Base-by-base conservation (phyloP, 2,888 invertebrate genomes). In the Drosophila neoperkinsi region DNA sequence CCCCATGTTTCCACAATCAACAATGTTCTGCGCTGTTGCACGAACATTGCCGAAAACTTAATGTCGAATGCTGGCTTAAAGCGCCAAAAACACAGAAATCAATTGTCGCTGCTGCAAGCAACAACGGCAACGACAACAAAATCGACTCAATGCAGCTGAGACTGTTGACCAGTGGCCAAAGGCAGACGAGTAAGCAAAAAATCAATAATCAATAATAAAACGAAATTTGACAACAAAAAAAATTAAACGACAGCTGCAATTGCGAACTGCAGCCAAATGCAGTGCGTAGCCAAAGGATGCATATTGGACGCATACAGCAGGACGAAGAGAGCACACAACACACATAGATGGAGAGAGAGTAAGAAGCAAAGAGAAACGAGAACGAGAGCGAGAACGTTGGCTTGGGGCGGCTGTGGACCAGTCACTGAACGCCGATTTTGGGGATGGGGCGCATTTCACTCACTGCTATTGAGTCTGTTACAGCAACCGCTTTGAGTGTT, bases 201-300 rank as follows among this genome's bases (percentile, higher is more conserved):
- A 88, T 88, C 87, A 90, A 88, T 88, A 88, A 90, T 88, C 90
- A 68, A 87, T 87, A 90, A 57, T 71, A 61, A 75, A 74, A 67
- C 66, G 49, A 80, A 77, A 67, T 78, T 71, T 70, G 80, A 64
- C 71, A 73, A 84, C n/a, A 77, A 86, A 76, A 36, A 49, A 51
- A 43, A 50, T 13, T 50, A 51, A 66, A 69, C 65, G 77, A 55
- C 76, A 83, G 77, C 77, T 82, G 86, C 82, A 71, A 68, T 64
- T 76, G 67, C 70, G 56, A 84, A 75, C 68, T 80, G 84, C 82
- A 87, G 55, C 80, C 80, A 81, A 77, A 84, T 79, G 71, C 85
- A 82, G 59, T 59, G 69, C 69, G 72, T 71, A 57, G 41, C 70
- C 64, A 86, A 86, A 86, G 86, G 84, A 83, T 82, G 81, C 78